Conservation (phyloP, 2,888 invertebrate species). For the Nycteola revayana region DNA sequence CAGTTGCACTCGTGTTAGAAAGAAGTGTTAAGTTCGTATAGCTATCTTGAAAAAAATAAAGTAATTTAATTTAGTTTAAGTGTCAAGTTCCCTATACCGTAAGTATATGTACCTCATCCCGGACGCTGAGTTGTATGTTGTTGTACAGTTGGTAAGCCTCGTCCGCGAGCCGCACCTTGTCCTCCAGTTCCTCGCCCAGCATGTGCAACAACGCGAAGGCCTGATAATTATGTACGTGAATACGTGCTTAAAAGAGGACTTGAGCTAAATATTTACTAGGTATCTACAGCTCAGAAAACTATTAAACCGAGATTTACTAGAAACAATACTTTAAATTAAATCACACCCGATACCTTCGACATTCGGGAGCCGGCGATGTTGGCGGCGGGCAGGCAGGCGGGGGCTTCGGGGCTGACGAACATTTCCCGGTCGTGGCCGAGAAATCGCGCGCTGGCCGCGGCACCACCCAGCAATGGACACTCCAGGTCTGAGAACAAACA, state of each 20-base stretch:
- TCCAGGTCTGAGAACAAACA: neutral
- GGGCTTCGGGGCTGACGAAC: constrained; percentile 10
- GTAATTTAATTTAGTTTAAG: no score
- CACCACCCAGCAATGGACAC: neutral
- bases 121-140: constrained; percentile 47
- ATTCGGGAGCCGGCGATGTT: constrained; percentile 65
- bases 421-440: neutral
- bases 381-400: constrained; percentile 44
- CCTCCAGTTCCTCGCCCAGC: constrained; percentile 58
- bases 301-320: no score
- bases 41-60: no score
- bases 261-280: no score
- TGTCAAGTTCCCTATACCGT: no score
- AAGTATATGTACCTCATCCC: constrained; percentile 76
- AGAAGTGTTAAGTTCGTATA: no score
- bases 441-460: neutral
- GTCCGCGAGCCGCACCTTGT: constrained; percentile 56
- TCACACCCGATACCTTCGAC: constrained; percentile 72
- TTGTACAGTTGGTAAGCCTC: constrained; percentile 67
- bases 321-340: no score
- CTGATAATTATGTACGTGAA: no score
- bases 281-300: no score
- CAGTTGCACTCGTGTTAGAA: no score
- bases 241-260: no score
- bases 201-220: constrained; percentile 58